A percentile compares a stretch with the other conserved stretches of the same genome.
Conservation (phyloP, 2,888 invertebrate species). For the Plagiodera versicolora region DNA sequence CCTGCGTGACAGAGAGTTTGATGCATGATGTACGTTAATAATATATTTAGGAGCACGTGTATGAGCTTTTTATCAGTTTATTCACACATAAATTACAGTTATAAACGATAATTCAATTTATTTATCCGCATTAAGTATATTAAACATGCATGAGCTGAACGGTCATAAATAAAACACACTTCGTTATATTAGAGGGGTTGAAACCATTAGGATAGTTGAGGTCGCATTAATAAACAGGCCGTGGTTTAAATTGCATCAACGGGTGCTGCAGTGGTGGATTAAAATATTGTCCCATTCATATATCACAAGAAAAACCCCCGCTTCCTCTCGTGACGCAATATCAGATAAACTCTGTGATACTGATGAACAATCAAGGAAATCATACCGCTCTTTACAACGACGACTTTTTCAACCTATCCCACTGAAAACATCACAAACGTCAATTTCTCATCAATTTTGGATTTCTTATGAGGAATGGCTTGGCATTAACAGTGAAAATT, state of each 20-base stretch:
- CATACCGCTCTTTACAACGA: too few relatives aligned
- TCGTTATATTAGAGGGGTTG: conserved; percentile 47
- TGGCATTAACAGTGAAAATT: too few relatives aligned
- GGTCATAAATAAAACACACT: conserved; percentile 48
- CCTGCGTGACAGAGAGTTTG: neutral
- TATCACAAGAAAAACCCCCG: neutral
- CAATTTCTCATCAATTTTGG: too few relatives aligned
- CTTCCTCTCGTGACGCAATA: neutral
- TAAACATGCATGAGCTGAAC: conserved; percentile 39
- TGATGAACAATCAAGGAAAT: too few relatives aligned
- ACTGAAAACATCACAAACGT: too few relatives aligned
- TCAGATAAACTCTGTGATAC: neutral
- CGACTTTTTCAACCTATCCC: too few relatives aligned
- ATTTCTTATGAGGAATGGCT: too few relatives aligned
- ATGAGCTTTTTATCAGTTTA: conserved; percentile 46
- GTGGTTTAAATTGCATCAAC: conserved; percentile 43
- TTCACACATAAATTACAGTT: conserved; percentile 50
- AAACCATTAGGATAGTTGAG: conserved; percentile 28
- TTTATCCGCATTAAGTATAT: conserved; percentile 42
- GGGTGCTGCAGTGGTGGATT: conserved; percentile 19
- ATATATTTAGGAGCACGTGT: conserved; percentile 36
- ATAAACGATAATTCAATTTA: conserved; percentile 24
- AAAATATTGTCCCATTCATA: neutral
- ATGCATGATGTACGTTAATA: neutral
- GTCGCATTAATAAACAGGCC: conserved; percentile 39